A percentile compares a stretch with the other conserved stretches of the same genome.
These are phyloP conservation scores for Neosilurus mollespiculum DNA, from an alignment of 2,797 vertebrate species.

Conservation along the genomic window DNA sequence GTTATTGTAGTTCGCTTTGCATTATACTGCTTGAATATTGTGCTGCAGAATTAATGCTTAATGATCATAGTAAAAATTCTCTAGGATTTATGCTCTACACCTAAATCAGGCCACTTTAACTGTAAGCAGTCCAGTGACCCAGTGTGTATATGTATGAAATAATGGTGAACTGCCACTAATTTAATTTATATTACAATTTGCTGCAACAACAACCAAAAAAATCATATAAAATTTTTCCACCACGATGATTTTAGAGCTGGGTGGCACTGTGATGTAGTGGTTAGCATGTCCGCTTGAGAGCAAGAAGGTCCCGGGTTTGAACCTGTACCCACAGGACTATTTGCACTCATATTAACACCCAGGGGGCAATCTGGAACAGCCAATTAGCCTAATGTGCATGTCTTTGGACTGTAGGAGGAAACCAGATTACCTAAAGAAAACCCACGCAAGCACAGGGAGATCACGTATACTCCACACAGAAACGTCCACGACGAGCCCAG, in stretches of 20 bases:
- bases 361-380: too few species aligned
- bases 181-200: neutral
- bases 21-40: slow-evolving; percentile 23
- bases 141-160: neutral
- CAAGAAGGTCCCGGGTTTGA: too few species aligned
- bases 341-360: too few species aligned
- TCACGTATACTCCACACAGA: too few species aligned
- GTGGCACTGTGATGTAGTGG: too few species aligned
- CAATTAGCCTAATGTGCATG: too few species aligned
- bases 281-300: too few species aligned
- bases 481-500: too few species aligned
- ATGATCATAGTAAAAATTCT: neutral
- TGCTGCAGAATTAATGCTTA: slow-evolving; percentile 22
- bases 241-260: neutral
- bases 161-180: slow-evolving; percentile 1
- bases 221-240: neutral
- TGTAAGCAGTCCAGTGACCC: slow-evolving; percentile 22
- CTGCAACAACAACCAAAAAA: neutral
- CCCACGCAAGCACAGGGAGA: too few species aligned
- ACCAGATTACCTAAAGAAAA: too few species aligned
- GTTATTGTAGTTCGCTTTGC: slow-evolving; percentile 63
- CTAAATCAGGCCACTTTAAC: slow-evolving; percentile 9
- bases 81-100: slow-evolving; percentile 34
- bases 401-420: too few species aligned
- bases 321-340: too few species aligned